Conservation (phyloP, 92 coral and sea anemone species). For the Heliopora coerulea region DNA sequence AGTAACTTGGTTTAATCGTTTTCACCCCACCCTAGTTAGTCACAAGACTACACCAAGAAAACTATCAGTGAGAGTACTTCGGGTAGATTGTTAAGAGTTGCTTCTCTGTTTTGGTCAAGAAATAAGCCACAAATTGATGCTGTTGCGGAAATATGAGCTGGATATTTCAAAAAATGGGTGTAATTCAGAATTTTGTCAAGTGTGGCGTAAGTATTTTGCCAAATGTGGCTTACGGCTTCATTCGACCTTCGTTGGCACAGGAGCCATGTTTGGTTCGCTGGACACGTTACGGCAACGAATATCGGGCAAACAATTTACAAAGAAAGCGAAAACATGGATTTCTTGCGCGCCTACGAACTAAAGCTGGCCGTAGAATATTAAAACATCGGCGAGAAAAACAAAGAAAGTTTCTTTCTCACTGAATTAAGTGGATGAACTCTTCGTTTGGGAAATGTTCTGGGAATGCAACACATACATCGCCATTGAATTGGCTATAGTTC, state of each 20-base stretch:
- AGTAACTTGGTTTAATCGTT: no score
- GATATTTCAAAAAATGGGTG: constrained; percentile 58
- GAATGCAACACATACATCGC: no score
- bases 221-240: constrained; percentile 33
- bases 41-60: no score
- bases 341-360: constrained; percentile 75
- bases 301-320: constrained; percentile 87
- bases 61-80: no score
- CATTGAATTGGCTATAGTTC: no score
- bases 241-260: constrained; percentile 37
- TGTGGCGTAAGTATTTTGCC: constrained; percentile 38
- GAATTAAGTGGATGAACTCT: neutral
- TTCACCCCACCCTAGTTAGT: no score
- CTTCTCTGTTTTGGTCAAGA: no score
- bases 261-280: constrained; percentile 41
- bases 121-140: neutral
- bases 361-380: constrained; percentile 79
- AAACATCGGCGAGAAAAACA: constrained; percentile 83
- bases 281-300: constrained; percentile 90
- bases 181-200: constrained; percentile 45
- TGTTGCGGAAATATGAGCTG: constrained; percentile 58
- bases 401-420: constrained; percentile 88
- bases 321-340: constrained; percentile 95
- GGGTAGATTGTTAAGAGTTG: no score
- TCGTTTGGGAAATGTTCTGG: neutral